Base-by-base conservation (phyloP, 2,113 vertebrate genomes). In the Tachuris rubrigastra region DNA sequence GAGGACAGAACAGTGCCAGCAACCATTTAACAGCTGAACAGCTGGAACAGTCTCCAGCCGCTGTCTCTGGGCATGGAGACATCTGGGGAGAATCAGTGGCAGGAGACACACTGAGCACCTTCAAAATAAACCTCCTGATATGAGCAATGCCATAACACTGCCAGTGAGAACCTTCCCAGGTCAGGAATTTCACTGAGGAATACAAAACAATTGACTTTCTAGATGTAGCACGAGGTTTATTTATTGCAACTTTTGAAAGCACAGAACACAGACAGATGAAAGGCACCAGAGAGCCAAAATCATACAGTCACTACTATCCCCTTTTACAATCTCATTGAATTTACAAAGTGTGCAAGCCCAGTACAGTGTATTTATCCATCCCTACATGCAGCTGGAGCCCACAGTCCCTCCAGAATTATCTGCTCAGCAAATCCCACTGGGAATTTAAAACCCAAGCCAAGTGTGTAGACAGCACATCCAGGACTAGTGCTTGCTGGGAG, bases 171-270 rank as follows among this genome's bases (percentile, higher is more conserved):
- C 42, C 59, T 89, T 77, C 50, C 74, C 95, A 53, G 65, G 30
- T 28, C 37, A 52, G 72, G 20, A 28, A 10, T 52, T 84, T 71
- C 10, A 39, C 95, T 94, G 91, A 92, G 92, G 91, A 97, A 95
- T 89, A 96, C 93, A 97, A 93, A 95, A 96, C 92, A 96, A 67
- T 39, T 96, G 93, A 94, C 92, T 96, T 90, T 81, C 93, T 88
- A 81, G 93, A 94, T 95, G 93, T 49, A 96, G 85, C 85, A 90
- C 25, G 76, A 96, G 93, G 55, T 88, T 96, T 95, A 56, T 95
- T 96, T 97, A 96, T 95, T 93, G 83, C 72, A 94, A 66, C 85
- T 96, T 97, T 84, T 1, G 42, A 96, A 96, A 95, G 95, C 92
- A 95, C 95, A 94, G 59, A 91, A 94, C 92, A 96, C 11, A 84